Base-by-base conservation (phyloP, 2,888 invertebrate genomes). In the Diachrysia chrysitis region DNA sequence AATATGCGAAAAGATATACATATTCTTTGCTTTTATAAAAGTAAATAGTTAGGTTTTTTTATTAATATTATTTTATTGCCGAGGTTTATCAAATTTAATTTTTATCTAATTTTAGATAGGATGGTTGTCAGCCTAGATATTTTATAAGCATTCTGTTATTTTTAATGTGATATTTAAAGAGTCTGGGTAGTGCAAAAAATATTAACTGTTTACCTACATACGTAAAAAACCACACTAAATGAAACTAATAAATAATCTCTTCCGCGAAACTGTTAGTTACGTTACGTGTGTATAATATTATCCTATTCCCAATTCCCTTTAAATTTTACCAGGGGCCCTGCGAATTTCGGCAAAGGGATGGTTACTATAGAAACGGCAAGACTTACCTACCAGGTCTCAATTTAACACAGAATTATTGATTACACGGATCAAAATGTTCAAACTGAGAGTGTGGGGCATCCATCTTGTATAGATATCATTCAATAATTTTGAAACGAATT, bases 321-420 rank as follows among this genome's bases (percentile, higher is more conserved):
- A 84, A 85, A 91, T 89, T 88, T 86, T 85, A 85, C 74, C 76
- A 71, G 76, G 80, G 76, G 83, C 83, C 84, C 83, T 85, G 84
- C 65, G 65, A 76, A 23, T 69, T 67, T 76, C 56, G 65, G 85
- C 82, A 85, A 82, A 92, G 91, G 92, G 93, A 86, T 90, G 83
- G 94, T 94, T 90, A 90, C 90, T 85, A 93, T 93, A 87, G 90
- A 69, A 92, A 93, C 93, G 85, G 60, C 79, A 58, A 83, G 80
- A 64, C 63, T 73, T 77, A 79, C 85, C 78, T 77, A 79, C 85
- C 78, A 87, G 89, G 83, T 91, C 89, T 86, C 89, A 88, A 90
- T 90, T 89, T 87, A 87, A 86, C 86, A 85, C 83, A 77, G 84
- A 85, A 79, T 87, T 93, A 93, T 93, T 90, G 93, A 94, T 92